Evolutionary conservation across 1,140 invertebrate genomes (phyloP), one percentile per base, ranked within the genome.

Genomic region (Bilobella aurantiaca): DNA sequence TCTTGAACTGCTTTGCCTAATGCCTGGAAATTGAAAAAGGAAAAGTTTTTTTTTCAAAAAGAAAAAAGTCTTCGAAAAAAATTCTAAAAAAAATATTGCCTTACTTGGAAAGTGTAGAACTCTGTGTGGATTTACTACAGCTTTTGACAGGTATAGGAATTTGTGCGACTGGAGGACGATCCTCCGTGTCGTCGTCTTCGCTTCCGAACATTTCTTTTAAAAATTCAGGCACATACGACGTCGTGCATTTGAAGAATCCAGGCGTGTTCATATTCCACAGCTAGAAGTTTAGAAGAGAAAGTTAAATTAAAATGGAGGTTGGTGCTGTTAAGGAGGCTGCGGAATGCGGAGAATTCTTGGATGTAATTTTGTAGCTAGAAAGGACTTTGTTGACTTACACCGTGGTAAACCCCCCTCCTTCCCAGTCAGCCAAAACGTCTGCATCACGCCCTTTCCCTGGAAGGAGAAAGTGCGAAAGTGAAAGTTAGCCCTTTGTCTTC

Each of bases 351-450:
- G 37, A 12, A 12, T 42, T 42, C n/a, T 42, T 8, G 37, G 37
- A 42, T 42, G n/a, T n/a, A n/a, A n/a, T n/a, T n/a, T n/a, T n/a
- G n/a, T n/a, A n/a, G n/a, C n/a, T n/a, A n/a, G n/a, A n/a, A n/a
- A n/a, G n/a, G n/a, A n/a, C n/a, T 18, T 42, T 8, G 25, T 53
- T 53, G 8, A 8, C 49, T 8, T 53, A 53, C 62, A 59, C n/a
- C 69, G 58, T 21, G 73, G 71, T 46, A 75, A 47, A 37, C 73
- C 73, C n/a, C 75, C 77, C 46, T 79, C 76, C 57, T 75, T 75
- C 16, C 74, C 75, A 16, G 73, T 59, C 62, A 78, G 73, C 77
- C 77, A 79, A 69, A 70, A 79, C 14, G 77, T 78, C 61, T 74
- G 70, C 75, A 78, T 76, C 3, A 68, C 65, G 16, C 76, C 76